Base-by-base conservation (phyloP, 2,888 invertebrate species). In the Drosophila nigricruria region DNA sequence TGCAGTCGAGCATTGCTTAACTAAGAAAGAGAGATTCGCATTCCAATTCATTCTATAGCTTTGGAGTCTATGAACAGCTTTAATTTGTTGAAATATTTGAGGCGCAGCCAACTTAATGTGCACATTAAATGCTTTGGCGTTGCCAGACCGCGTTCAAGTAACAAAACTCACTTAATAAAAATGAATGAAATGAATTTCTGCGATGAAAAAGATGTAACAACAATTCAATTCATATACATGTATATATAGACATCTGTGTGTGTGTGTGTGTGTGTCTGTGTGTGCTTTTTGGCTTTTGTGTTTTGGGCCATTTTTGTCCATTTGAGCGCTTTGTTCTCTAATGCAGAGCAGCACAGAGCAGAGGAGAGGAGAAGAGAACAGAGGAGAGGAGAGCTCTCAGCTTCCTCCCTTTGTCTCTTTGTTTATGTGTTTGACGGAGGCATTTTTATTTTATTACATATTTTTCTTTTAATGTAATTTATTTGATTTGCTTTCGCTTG, bases 391-490 rank as follows among this genome's bases (percentile, higher is more conserved):
- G 30, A 8, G 50, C 52, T 36, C 36, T 45, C 53, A 38, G 18
- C 16, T n/a, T 2, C 30, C 38, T 12, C 30, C 25, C 34, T 57
- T 40, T 62, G 34, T 50, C 49, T 38, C 54, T 38, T 27, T 69
- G 50, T 57, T 49, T 70, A 53, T 62, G 42, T 57, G 61, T 27
- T 50, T 30, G 47, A 40, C 59, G 52, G 27, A 56, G 56, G 65
- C 72, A 82, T 85, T 81, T 81, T 77, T 73, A 77, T 78, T 87
- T 83, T 84, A 81, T 87, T 87, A 87, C 81, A 81, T 83, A 87
- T 81, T 83, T 81, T 88, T 85, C 86, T 75, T 75, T 88, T 86
- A 88, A 88, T 88, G 75, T 88, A 82, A 82, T 82, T 88, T 88
- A 82, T 82, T 88, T 88, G 71, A 81, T 82, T 82, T 77, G 73